Evolutionary conservation across 2,113 vertebrate genomes (phyloP).

Genomic region (Lampris megalopsis): DNA sequence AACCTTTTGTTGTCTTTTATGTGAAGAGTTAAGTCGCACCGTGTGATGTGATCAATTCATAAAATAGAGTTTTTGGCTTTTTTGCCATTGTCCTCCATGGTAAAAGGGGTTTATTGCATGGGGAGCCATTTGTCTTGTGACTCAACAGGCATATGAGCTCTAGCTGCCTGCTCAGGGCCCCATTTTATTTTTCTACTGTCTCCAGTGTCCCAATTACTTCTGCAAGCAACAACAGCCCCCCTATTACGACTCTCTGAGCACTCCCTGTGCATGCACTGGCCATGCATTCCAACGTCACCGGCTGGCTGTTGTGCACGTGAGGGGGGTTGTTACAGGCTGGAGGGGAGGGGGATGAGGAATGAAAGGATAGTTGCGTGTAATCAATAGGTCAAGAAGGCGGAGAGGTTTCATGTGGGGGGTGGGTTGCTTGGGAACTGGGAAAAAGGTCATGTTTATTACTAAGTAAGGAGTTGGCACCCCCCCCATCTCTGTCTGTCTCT

Average conservation of each 20-base stretch:
- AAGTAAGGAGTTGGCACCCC: slow-evolving; percentile 19
- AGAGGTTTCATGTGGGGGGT: slow-evolving; percentile 16
- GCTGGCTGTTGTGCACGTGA: slow-evolving; percentile 72
- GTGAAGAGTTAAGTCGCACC: not conserved
- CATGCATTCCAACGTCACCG: slow-evolving; percentile 62
- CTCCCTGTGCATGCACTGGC: slow-evolving; percentile 57
- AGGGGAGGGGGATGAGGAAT: slow-evolving; percentile 45
- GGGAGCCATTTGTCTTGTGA: slow-evolving; percentile 9
- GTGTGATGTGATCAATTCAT: not conserved
- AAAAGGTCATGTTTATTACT: slow-evolving; percentile 83
- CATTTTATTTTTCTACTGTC: slow-evolving; percentile 18
- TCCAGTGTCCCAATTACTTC: slow-evolving; percentile 13
- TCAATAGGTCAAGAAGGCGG: slow-evolving; percentile 39
- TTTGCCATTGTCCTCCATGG: slow-evolving; percentile 5
- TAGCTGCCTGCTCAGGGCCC: slow-evolving; percentile 28
- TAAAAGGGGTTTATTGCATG: not conserved
- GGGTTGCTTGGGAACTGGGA: slow-evolving; percentile 79
- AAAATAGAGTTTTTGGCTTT: too few species aligned
- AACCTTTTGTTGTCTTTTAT: not conserved
- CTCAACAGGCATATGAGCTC: slow-evolving; percentile 17
- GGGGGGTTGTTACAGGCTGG: slow-evolving; percentile 45
- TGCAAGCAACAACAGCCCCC: slow-evolving; percentile 6
- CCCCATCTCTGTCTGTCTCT: not conserved
- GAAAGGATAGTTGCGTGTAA: slow-evolving; percentile 39
- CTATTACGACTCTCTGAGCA: slow-evolving; percentile 42